A percentile compares a stretch with the other conserved stretches of the same genome.
phyloP scores from a whole-genome alignment of 2,113 vertebrate genomes.

The Picathartes gymnocephalus region DNA sequence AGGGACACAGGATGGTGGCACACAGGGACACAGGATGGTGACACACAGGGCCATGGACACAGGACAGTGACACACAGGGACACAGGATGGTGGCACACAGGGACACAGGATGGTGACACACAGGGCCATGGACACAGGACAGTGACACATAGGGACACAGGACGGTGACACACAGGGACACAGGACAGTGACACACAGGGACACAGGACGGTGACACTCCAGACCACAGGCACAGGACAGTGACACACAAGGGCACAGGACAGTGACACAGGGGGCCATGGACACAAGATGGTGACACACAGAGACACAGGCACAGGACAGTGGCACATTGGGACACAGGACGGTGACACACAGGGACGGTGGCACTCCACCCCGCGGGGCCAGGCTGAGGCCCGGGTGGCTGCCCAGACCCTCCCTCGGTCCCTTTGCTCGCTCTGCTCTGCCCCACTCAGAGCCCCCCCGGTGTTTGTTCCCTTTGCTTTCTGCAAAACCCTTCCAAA shows the following conservation, averaged over 20 bases:
- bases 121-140: not conserved
- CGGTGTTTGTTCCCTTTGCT: fast-evolving
- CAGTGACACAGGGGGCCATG: not conserved
- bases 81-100: not conserved
- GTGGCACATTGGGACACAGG: not conserved
- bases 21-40: not conserved
- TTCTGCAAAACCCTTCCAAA: not conserved
- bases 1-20: not conserved
- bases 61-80: not conserved
- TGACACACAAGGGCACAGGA: not conserved
- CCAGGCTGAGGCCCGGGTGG: not conserved
- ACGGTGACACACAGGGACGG: not conserved
- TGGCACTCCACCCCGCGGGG: not conserved
- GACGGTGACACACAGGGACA: not conserved
- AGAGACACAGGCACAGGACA: not conserved
- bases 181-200: not conserved
- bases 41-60: too few relatives aligned
- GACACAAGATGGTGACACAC: not conserved
- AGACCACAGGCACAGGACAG: too few relatives aligned
- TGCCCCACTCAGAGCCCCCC: fast-evolving
- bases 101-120: not conserved
- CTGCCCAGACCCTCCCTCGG: fast-evolving
- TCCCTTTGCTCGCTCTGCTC: not conserved
- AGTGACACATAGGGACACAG: not conserved
- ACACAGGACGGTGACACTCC: not conserved